phyloP scores from a whole-genome alignment of 2,113 vertebrate genomes.

The Bungarus multicinctus region DNA sequence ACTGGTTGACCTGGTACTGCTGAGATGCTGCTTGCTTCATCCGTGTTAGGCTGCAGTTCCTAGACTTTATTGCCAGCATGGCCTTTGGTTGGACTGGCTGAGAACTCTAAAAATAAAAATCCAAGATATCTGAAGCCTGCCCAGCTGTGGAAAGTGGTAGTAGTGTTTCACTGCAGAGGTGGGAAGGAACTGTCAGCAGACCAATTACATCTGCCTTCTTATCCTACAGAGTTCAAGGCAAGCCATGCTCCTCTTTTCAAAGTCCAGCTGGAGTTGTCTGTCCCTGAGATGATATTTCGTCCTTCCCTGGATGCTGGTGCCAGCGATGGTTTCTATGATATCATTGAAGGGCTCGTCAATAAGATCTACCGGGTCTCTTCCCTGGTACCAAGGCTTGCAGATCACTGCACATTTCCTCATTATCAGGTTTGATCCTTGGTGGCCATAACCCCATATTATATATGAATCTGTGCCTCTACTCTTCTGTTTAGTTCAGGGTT shows the following conservation, averaged over 20 bases:
- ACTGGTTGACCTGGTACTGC: neutral
- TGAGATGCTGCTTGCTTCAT: neutral
- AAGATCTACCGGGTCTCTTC: slow-evolving; percentile 80
- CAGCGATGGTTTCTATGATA: slow-evolving; percentile 74
- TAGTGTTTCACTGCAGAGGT: neutral
- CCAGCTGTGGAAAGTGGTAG: neutral
- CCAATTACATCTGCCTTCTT: neutral
- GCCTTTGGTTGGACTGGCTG: neutral
- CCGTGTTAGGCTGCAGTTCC: neutral
- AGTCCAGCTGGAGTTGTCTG: slow-evolving; percentile 77
- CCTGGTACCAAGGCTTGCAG: slow-evolving; percentile 78
- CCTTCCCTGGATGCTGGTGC: slow-evolving; percentile 80
- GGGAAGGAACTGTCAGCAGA: neutral
- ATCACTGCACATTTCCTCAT: slow-evolving; percentile 66
- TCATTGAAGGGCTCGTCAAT: slow-evolving; percentile 77
- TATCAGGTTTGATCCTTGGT: slow-evolving; percentile 79
- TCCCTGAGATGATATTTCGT: slow-evolving; percentile 83
- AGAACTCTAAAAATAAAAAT: neutral
- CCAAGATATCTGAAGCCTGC: neutral
- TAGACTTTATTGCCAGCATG: neutral
- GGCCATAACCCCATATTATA: accelerated
- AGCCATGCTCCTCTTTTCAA: slow-evolving; percentile 81
- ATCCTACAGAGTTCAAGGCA: slow-evolving; percentile 71
- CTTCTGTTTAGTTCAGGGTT: neutral
- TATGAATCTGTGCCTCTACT: accelerated